phyloP scores from a whole-genome alignment of 2,888 invertebrate species.

The Habroteleia sp. region DNA sequence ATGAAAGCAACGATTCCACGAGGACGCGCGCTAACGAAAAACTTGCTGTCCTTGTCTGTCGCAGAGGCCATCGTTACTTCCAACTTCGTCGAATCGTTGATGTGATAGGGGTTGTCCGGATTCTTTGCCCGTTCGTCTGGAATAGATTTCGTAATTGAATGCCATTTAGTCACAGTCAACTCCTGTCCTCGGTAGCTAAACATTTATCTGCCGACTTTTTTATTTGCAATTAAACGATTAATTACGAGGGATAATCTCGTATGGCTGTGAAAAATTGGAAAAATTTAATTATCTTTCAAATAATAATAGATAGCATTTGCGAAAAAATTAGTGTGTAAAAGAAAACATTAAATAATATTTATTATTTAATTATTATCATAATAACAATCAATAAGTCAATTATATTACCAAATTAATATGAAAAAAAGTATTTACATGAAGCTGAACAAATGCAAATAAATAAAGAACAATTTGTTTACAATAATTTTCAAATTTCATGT shows the following conservation, averaged over 20 bases:
- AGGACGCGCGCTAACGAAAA: slow-evolving; percentile 28
- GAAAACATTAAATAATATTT: no score
- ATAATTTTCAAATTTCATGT: no score
- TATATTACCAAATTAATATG: no score
- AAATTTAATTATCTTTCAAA: no score
- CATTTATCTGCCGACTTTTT: slow-evolving; percentile 27
- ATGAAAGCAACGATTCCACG: slow-evolving; percentile 19
- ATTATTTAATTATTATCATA: no score
- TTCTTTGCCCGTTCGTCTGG: slow-evolving; percentile 72
- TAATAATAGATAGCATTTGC: no score
- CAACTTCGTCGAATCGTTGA: slow-evolving; percentile 25
- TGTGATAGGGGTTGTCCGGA: slow-evolving; percentile 59
- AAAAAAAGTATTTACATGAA: no score
- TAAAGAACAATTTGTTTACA: no score
- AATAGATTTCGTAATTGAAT: slow-evolving; percentile 72
- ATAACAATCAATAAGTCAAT: no score
- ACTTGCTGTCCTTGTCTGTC: slow-evolving; percentile 34
- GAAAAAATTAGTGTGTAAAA: no score
- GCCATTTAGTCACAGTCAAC: slow-evolving; percentile 63
- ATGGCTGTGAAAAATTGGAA: background rate
- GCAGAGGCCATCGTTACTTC: slow-evolving; percentile 20
- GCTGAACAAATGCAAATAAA: no score
- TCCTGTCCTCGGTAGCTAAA: slow-evolving; percentile 47
- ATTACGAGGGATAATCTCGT: slow-evolving; percentile 14
- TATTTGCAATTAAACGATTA: slow-evolving; percentile 47